phyloP scores from a whole-genome alignment of 2,797 vertebrate genomes.

The Sarcoramphus papa region DNA sequence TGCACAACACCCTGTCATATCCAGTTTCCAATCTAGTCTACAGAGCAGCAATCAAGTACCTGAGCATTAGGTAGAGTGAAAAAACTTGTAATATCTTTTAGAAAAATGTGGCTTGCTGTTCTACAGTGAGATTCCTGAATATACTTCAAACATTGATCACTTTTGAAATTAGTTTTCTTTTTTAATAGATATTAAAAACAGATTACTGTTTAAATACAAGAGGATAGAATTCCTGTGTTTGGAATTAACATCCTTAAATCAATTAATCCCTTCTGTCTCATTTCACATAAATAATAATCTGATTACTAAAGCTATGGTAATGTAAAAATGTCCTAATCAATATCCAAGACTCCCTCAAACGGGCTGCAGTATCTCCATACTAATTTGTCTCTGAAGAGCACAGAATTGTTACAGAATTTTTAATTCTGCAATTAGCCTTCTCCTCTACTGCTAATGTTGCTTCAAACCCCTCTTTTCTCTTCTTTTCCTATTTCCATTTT shows the following conservation, averaged over 20 bases:
- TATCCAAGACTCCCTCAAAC: neutral
- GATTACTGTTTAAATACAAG: neutral
- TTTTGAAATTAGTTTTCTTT: neutral
- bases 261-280: neutral
- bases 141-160: fast-evolving
- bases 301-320: neutral
- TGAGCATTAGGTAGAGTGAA: neutral
- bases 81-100: neutral
- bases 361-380: neutral
- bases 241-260: neutral
- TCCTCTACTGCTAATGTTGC: neutral
- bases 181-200: neutral
- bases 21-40: neutral
- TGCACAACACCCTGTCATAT: neutral
- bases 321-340: neutral
- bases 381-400: neutral
- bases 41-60: neutral
- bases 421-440: neutral
- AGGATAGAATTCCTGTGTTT: neutral
- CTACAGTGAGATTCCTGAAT: neutral
- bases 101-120: neutral
- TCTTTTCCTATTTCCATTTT: neutral
- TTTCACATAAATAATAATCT: neutral
- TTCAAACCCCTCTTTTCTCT: neutral
- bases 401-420: neutral